Evolutionary conservation across 2,888 invertebrate genomes (phyloP), one percentile per base, ranked within the genome.

Genomic region (Hirtodrosophila histrioides): DNA sequence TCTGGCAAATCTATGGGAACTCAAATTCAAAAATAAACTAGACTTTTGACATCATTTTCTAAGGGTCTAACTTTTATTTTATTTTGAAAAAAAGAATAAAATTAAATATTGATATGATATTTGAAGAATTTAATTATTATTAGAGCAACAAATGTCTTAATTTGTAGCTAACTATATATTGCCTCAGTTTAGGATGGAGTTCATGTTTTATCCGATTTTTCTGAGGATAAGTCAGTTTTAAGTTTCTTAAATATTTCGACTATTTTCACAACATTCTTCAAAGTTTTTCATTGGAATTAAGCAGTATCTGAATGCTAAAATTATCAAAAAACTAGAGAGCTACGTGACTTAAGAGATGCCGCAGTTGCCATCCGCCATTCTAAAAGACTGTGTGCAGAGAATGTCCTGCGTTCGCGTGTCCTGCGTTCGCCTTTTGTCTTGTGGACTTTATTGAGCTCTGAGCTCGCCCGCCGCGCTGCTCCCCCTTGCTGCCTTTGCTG

Each of bases 391-490:
- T 6, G 12, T 43, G 27, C 27, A 6, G 29, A 29, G 48, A 0
- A 31, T 3, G 31, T 31, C 9, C 33, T 46, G 17, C 40, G 17
- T 17, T 17, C 17, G 17, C 17, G 1, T 17, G 17, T 17, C 17
- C 17, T 23, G 35, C 7, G 6, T 24, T 35, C 36, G 23, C n/a
- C 27, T 49, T 50, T 50, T 39, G 46, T 58, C 37, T 56, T 46
- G 53, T 31, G 64, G 46, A 66, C 74, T 79, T 85, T 74, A 65
- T 85, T 70, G 61, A 60, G 69, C 61, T 70, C 45, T 43, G 49
- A 50, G 53, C n/a, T n/a, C n/a, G n/a, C n/a, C n/a, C n/a, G 50
- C 43, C 24, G 10, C 17, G 27, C 8, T n/a, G 39, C 8, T 27
- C 33, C 24, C 35, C 17, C 17, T 6, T 33, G n/a, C 24, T 27